Base-by-base conservation (phyloP, 2,888 invertebrate species). In the Carabus problematicus region DNA sequence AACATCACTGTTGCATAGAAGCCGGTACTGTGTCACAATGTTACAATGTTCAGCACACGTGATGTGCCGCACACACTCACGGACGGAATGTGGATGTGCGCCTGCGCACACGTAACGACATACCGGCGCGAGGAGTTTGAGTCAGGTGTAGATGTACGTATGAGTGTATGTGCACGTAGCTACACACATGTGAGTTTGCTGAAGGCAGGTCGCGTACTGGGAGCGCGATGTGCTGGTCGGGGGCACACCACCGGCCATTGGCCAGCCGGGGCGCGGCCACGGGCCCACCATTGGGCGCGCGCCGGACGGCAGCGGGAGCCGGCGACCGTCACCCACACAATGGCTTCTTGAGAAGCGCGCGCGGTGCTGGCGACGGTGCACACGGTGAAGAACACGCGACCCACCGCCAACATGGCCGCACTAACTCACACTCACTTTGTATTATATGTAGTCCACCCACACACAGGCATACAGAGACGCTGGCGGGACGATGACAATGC, bases 161-260 rank as follows among this genome's bases (percentile, higher is more conserved):
- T 52, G 47, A 47, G 16, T 47, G 16, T 47, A 16, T 14, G 2
- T 43, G 11, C 16, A n/a, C 7, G 47, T 47, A 47, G 11, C 11
- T 11, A 47, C 19, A 11, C 52, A 52, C 19, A 19, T 52, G 52
- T 19, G 16, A 16, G 52, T 52, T 52, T 16, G 52, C 52, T 52
- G 52, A 52, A 52, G 52, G 52, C 52, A 52, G 52, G 52, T 52
- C 52, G 52, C 52, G 52, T 52, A 52, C 52, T 56, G 56, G 56
- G 29, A 12, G 39, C 19, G 12, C 29, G 19, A 18, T 12, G 40
- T 56, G 39, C 12, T 56, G 56, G 39, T 18, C 55, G 68, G 68
- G 68, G 68, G 68, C 61, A 68, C 16, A 68, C 68, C 68, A 61
- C 61, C 47, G 62, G 69, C 69, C 69, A 69, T 69, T 69, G 69